Percentiles rank a stretch among this genome's conserved stretches.
Conservation (phyloP, 1,140 invertebrate genomes). For the Oreohelix idahoensis region DNA sequence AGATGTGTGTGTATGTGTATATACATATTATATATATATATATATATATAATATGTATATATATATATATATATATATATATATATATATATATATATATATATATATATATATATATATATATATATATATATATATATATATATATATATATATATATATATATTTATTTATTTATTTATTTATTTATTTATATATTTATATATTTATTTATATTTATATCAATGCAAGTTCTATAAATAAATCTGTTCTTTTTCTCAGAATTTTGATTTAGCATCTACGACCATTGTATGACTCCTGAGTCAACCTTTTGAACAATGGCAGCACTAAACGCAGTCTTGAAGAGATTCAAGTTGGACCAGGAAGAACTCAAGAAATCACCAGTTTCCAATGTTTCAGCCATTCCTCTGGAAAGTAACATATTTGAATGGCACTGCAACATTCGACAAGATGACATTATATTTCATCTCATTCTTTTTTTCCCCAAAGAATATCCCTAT, state of each 20-base stretch:
- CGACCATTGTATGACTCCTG: no score
- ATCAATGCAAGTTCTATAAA: not conserved
- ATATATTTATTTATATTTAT: no score
- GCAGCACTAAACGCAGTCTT: constrained; percentile 42
- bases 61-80: no score
- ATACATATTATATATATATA: no score
- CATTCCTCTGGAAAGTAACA: constrained; percentile 56
- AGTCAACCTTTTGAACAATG: not conserved
- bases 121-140: no score
- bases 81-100: no score
- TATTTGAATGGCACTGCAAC: constrained; percentile 69
- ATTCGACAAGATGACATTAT: constrained; percentile 63
- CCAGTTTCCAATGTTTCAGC: constrained; percentile 65
- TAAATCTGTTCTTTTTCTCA: not conserved
- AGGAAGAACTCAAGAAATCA: constrained; percentile 53
- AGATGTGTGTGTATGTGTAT: no score
- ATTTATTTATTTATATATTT: no score
- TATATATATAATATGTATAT: no score
- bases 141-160: no score
- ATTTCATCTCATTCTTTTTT: constrained; percentile 60
- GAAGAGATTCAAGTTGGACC: constrained; percentile 56
- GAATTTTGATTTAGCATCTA: not conserved
- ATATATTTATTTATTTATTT: no score
- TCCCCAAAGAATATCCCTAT: constrained; percentile 64
- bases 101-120: no score